phyloP scores from a whole-genome alignment of 1,140 invertebrate genomes.

The Plutomurus gul region DNA sequence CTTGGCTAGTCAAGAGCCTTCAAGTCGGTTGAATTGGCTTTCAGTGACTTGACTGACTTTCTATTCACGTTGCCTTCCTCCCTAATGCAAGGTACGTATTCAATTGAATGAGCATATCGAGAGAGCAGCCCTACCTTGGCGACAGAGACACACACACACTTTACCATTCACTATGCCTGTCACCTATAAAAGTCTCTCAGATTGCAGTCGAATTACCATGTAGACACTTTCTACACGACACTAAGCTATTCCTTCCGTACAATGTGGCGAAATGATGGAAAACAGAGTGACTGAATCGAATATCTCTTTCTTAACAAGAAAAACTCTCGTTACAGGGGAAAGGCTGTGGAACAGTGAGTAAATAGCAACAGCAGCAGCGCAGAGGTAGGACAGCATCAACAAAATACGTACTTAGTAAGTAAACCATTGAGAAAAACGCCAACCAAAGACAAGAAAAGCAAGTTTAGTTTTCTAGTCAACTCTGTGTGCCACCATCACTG shows the following conservation, averaged over 20 bases:
- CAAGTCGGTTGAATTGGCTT: background rate
- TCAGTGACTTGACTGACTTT: background rate
- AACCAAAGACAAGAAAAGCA: no score
- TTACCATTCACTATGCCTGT: background rate
- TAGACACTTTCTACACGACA: background rate
- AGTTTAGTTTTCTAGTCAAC: background rate
- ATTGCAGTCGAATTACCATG: background rate
- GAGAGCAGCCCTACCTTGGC: no score
- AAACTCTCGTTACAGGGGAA: background rate
- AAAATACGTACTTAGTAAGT: no score
- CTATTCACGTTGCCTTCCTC: no score
- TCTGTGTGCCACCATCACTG: background rate
- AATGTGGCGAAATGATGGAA: background rate
- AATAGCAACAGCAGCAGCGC: background rate
- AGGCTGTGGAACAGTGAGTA: background rate
- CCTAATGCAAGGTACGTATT: no score
- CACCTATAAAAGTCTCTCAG: constrained; percentile 1
- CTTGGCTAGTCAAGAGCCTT: background rate
- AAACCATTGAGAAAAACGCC: no score
- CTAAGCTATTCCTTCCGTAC: background rate
- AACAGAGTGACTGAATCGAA: background rate
- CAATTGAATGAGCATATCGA: no score
- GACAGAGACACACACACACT: no score
- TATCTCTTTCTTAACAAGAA: background rate
- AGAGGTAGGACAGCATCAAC: no score